A percentile compares a stretch with the other conserved stretches of the same genome.
Evolutionary conservation across 2,888 invertebrate species (phyloP).

Genomic region (Acleris sparsana): DNA sequence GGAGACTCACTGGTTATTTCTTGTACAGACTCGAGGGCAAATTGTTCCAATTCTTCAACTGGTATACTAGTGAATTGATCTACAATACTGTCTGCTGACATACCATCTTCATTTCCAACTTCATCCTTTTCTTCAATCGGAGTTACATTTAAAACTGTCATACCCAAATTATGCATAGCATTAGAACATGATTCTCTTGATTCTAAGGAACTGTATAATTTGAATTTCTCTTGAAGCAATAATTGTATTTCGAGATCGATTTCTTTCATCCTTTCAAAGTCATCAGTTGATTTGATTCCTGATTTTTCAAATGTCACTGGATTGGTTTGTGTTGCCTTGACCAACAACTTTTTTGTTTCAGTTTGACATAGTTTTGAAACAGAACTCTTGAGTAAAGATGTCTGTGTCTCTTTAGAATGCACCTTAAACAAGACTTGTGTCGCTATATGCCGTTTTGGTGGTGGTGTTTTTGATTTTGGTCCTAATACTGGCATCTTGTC

Average conservation of each 20-base stretch:
- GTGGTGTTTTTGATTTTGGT: constrained; percentile 19
- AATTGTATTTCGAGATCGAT: constrained; percentile 84
- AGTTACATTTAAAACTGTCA: constrained; percentile 71
- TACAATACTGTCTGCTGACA: constrained; percentile 62
- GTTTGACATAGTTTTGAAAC: constrained; percentile 58
- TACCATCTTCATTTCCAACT: constrained; percentile 43
- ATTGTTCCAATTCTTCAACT: constrained; percentile 71
- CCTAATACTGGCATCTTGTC: constrained; percentile 35
- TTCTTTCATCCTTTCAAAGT: constrained; percentile 83
- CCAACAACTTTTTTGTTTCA: constrained; percentile 47
- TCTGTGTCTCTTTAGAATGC: constrained; percentile 60
- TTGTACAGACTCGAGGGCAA: constrained; percentile 63
- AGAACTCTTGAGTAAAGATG: constrained; percentile 46
- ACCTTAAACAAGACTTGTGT: constrained; percentile 59
- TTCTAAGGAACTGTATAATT: constrained; percentile 80
- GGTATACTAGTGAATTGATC: constrained; percentile 71
- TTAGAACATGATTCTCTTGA: constrained; percentile 56
- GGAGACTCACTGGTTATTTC: constrained; percentile 43
- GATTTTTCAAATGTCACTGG: constrained; percentile 45
- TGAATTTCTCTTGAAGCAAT: constrained; percentile 83
- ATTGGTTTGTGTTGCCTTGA: constrained; percentile 62
- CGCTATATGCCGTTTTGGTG: constrained; percentile 48
- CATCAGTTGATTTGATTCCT: constrained; percentile 53
- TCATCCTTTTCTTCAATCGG: constrained; percentile 47
- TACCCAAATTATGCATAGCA: constrained; percentile 65